A percentile compares a stretch with the other conserved stretches of the same genome.
phyloP scores from a whole-genome alignment of 2,797 vertebrate species.

The Alfaro cultratus region DNA sequence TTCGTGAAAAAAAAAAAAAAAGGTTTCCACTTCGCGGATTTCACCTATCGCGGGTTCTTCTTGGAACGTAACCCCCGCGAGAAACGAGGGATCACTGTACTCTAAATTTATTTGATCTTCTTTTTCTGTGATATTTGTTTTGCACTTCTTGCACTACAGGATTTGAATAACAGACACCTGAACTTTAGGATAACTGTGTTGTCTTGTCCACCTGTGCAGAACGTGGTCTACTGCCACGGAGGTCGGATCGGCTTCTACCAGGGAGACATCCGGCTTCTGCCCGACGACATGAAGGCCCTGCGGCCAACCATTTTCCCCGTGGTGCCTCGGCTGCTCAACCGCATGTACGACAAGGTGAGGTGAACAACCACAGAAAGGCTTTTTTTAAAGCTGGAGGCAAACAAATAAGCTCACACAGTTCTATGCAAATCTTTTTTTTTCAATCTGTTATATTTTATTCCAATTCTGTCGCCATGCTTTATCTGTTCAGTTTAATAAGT shows the following conservation, averaged over 20 bases:
- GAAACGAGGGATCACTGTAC: too few relatives aligned
- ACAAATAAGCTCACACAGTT: background rate
- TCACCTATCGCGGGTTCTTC: too few relatives aligned
- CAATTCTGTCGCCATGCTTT: background rate
- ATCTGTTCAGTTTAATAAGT: background rate
- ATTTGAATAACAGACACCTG: background rate
- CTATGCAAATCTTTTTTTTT: background rate
- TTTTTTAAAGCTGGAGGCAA: background rate
- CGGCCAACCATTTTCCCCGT: constrained; percentile 95
- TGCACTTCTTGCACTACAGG: background rate
- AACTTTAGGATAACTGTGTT: background rate
- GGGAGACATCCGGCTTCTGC: constrained; percentile 95
- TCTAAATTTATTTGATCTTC: background rate
- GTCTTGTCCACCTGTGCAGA: constrained; percentile 73
- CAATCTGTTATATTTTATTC: background rate
- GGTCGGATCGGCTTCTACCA: constrained; percentile 97
- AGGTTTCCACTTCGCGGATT: too few relatives aligned
- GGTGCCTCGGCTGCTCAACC: constrained; percentile 93
- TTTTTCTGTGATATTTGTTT: background rate
- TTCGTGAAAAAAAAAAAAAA: too few relatives aligned
- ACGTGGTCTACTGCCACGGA: constrained; percentile 96
- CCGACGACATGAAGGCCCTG: constrained; percentile 95
- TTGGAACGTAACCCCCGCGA: too few relatives aligned
- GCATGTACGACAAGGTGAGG: constrained; percentile 97
- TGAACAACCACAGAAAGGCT: background rate